These are phyloP conservation scores for Petrocephalus microphthalmus DNA, from an alignment of 2,113 vertebrate species.

Conservation along the genomic window DNA sequence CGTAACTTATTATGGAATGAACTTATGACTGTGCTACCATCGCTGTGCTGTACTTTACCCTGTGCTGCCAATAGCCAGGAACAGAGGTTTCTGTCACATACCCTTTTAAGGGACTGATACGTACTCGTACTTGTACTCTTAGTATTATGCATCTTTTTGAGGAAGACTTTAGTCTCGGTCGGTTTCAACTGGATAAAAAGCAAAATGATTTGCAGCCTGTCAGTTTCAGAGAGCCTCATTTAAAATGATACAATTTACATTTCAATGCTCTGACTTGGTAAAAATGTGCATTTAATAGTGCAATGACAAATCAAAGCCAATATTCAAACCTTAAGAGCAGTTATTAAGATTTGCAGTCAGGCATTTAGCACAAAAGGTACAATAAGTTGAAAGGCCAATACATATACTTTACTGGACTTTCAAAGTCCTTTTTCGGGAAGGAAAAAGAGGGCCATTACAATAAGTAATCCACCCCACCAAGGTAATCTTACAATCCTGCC, in stretches of 20 bases:
- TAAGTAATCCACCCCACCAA: not conserved
- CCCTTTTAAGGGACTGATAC: not conserved
- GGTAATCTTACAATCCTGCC: not conserved
- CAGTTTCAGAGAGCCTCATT: slow-evolving; percentile 22
- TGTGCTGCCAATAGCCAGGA: too few relatives aligned
- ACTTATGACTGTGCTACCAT: too few relatives aligned
- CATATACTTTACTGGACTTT: not conserved
- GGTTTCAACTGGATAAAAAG: slow-evolving; percentile 9
- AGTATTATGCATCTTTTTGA: slow-evolving; percentile 5
- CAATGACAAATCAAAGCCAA: slow-evolving; percentile 37
- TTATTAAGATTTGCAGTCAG: slow-evolving; percentile 31
- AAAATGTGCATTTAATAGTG: slow-evolving; percentile 42
- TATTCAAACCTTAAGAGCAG: slow-evolving; percentile 30
- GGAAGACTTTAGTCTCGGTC: slow-evolving; percentile 10
- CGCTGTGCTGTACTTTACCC: too few relatives aligned
- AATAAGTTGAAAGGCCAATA: slow-evolving; percentile 14
- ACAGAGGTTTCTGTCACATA: too few relatives aligned
- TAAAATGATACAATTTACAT: slow-evolving; percentile 42
- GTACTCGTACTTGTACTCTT: not conserved
- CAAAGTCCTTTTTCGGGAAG: not conserved
- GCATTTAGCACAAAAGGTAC: slow-evolving; percentile 24
- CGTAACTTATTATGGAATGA: too few relatives aligned
- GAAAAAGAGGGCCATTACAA: not conserved
- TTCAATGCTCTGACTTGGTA: slow-evolving; percentile 30
- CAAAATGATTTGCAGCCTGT: not conserved